Conservation (phyloP, 2,888 invertebrate genomes). For the Pristionchus maxplancki region DNA sequence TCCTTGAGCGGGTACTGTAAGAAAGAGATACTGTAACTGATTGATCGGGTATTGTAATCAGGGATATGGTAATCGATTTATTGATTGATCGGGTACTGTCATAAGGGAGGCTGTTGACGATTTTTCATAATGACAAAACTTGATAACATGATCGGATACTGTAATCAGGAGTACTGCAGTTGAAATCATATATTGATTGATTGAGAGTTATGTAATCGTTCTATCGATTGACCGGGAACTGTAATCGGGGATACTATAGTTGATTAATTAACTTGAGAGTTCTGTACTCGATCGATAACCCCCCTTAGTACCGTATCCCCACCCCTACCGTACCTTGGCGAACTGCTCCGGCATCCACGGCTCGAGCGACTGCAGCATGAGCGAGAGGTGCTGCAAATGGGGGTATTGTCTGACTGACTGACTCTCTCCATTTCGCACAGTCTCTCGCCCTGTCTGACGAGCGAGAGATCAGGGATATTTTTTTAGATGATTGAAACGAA, state of each 20-base stretch:
- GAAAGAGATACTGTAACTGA: background rate
- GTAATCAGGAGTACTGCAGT: no score
- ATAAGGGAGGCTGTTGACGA: background rate
- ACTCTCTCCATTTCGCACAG: background rate
- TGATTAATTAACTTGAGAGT: no score
- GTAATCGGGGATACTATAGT: no score
- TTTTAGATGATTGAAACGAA: no score
- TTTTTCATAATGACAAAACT: no score
- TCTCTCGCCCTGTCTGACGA: background rate
- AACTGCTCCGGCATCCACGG: slow-evolving; percentile 43
- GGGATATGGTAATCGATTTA: background rate
- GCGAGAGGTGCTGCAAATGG: slow-evolving; percentile 41
- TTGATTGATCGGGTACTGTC: background rate
- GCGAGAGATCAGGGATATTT: no score
- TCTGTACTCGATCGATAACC: slow-evolving; percentile 21
- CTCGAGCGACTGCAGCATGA: slow-evolving; percentile 34
- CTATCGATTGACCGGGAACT: no score
- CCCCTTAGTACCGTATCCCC: background rate
- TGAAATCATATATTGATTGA: no score
- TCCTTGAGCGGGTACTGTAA: slow-evolving; percentile 51
- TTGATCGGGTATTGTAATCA: background rate
- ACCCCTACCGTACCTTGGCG: slow-evolving; percentile 29
- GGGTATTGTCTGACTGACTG: background rate
- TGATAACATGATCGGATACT: no score
- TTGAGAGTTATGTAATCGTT: no score